Conservation (phyloP, 2,888 invertebrate species). For the Caenorhabditis sp. region DNA sequence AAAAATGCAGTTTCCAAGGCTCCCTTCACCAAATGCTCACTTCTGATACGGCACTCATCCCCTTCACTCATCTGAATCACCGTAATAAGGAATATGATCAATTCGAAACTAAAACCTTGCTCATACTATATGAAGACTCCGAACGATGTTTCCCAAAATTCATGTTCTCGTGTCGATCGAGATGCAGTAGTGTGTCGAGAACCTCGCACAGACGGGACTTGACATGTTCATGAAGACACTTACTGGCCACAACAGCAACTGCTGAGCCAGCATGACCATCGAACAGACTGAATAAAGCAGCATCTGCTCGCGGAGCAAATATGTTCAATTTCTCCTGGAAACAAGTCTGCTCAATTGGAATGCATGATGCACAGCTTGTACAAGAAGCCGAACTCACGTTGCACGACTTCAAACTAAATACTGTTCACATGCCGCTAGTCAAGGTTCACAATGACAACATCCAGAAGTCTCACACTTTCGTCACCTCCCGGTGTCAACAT, state of each 20-base stretch:
- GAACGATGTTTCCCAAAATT: constrained; percentile 58
- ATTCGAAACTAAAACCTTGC: constrained; percentile 23
- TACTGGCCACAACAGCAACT: constrained; percentile 89
- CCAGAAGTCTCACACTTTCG: constrained; percentile 43
- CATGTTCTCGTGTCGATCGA: constrained; percentile 74
- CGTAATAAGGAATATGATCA: background rate
- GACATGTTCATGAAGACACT: constrained; percentile 89
- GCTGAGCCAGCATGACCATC: constrained; percentile 92
- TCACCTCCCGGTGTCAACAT: constrained; percentile 55
- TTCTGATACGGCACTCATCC: constrained; percentile 31
- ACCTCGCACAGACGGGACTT: constrained; percentile 84
- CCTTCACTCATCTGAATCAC: constrained; percentile 21
- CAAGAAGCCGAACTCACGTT: no score
- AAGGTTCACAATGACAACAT: constrained; percentile 37
- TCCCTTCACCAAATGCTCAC: constrained; percentile 88
- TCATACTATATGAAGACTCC: constrained; percentile 69
- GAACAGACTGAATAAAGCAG: constrained; percentile 89
- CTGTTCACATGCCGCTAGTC: background rate
- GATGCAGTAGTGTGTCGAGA: constrained; percentile 73
- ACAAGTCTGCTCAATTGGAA: background rate
- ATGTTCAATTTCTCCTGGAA: constrained; percentile 48
- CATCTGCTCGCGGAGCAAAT: constrained; percentile 73
- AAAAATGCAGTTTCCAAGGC: constrained; percentile 90
- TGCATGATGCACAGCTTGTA: background rate
- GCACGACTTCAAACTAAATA: background rate